Evolutionary conservation across 1,140 invertebrate genomes (phyloP).

Genomic region (Dreissena rostriformis): DNA sequence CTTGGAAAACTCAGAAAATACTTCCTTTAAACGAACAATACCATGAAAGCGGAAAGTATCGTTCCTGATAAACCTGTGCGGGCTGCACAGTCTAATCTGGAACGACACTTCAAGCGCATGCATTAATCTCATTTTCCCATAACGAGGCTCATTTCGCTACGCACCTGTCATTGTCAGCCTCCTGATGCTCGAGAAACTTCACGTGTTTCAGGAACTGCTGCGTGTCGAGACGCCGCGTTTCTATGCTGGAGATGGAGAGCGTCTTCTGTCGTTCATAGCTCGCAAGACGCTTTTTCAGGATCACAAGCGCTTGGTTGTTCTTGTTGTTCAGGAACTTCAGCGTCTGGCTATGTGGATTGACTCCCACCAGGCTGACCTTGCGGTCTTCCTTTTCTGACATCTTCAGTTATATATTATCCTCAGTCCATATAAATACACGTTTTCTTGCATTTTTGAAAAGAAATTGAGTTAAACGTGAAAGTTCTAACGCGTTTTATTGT

Average conservation of each 20-base stretch:
- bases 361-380: conserved; percentile 13
- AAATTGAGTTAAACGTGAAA: too few relatives aligned
- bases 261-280: conserved; percentile 23
- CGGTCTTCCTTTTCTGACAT: conserved; percentile 48
- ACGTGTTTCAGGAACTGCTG: conserved; percentile 33
- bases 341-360: conserved; percentile 25
- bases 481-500: too few relatives aligned
- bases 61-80: too few relatives aligned
- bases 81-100: too few relatives aligned
- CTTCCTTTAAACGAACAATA: too few relatives aligned
- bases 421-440: too few relatives aligned
- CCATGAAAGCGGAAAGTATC: too few relatives aligned
- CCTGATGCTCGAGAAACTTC: conserved; percentile 29
- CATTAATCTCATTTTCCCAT: not conserved
- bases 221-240: conserved; percentile 15
- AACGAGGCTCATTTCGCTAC: not conserved
- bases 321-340: conserved; percentile 53
- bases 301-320: conserved; percentile 47
- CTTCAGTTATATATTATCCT: too few relatives aligned
- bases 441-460: too few relatives aligned
- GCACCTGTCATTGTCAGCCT: conserved; percentile 24
- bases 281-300: conserved; percentile 18
- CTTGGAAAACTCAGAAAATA: too few relatives aligned
- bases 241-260: conserved; percentile 18
- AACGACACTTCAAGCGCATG: not conserved